A percentile compares a stretch with the other conserved stretches of the same genome.
phyloP scores from a whole-genome alignment of 2,888 invertebrate genomes.

The Tipula lateralis region DNA sequence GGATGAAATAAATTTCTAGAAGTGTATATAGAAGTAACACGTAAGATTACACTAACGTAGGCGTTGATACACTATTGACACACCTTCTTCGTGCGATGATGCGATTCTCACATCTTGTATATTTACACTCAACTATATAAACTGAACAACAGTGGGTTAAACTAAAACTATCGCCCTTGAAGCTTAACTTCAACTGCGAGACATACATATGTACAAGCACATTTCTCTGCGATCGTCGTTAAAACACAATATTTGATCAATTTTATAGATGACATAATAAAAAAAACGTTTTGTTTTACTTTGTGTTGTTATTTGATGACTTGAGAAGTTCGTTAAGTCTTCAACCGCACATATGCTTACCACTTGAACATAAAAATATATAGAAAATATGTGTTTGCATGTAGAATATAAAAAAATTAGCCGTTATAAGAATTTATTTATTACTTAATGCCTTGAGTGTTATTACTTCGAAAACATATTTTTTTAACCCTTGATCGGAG shows the following conservation, averaged over 20 bases:
- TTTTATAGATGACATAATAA: constrained; percentile 19
- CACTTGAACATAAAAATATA: not conserved
- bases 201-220: not conserved
- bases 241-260: not conserved
- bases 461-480: not conserved
- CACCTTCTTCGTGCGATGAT: not conserved
- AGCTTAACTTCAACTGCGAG: not conserved
- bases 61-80: not conserved
- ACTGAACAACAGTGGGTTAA: not conserved
- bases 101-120: not conserved
- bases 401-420: not conserved
- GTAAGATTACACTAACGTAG: not conserved
- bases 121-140: not conserved
- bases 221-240: not conserved
- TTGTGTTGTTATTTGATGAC: constrained; percentile 20
- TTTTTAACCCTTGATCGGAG: not conserved
- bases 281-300: not conserved
- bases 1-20: not conserved
- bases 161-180: not conserved
- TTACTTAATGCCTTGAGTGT: not conserved
- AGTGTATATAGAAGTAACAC: not conserved
- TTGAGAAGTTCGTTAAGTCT: constrained; percentile 3
- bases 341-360: constrained; percentile 6
- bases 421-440: not conserved
- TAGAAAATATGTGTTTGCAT: not conserved